phyloP scores from a whole-genome alignment of 2,888 invertebrate species.

The Heteromurus nitidus region DNA sequence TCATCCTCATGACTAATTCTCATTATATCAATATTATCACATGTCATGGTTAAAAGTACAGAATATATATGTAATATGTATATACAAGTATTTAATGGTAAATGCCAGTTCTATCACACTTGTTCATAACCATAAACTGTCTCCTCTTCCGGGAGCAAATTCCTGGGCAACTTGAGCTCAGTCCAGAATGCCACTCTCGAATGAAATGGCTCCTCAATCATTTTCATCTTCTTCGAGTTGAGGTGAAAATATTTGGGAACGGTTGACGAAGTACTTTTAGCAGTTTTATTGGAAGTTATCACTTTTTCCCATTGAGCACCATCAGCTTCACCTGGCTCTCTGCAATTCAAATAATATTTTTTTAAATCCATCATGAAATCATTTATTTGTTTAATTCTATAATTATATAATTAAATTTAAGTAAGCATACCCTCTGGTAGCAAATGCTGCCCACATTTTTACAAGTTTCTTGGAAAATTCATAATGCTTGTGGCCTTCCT shows the following conservation, averaged over 20 bases:
- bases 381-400: not conserved
- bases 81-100: no score
- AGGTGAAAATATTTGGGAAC: conserved; percentile 33
- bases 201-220: conserved; percentile 50
- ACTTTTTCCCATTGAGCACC: not conserved
- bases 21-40: no score
- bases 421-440: conserved; percentile 41
- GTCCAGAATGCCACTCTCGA: conserved; percentile 42
- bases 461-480: conserved; percentile 62
- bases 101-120: no score
- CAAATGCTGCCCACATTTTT: conserved; percentile 56
- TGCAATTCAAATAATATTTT: no score
- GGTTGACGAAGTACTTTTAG: not conserved
- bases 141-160: conserved; percentile 40
- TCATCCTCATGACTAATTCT: no score
- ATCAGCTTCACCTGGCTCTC: conserved; percentile 34
- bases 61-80: no score
- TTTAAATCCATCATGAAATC: not conserved
- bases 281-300: not conserved
- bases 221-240: conserved; percentile 26
- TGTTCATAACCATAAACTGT: no score
- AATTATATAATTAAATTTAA: not conserved
- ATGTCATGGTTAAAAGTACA: no score
- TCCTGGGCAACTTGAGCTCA: conserved; percentile 33
- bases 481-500: conserved; percentile 45